Evolutionary conservation across 2,888 invertebrate genomes (phyloP), one percentile per base, ranked within the genome.

Genomic region (Tachina lurida): DNA sequence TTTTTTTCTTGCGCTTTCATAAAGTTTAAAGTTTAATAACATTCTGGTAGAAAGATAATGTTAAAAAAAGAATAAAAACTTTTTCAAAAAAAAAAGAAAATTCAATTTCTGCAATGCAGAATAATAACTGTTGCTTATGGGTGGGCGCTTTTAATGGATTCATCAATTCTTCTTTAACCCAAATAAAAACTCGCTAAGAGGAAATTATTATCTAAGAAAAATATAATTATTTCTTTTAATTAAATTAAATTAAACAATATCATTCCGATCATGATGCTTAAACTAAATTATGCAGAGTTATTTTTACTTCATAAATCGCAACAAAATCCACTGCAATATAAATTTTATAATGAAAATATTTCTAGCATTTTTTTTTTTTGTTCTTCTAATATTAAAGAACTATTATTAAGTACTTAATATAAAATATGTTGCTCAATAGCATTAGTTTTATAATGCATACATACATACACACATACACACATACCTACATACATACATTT

Each of bases 401-500:
- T 65, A 82, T 85, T 85, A 85, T 82, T 82, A 82, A 85, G 85
- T 65, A 74, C 77, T 85, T 82, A 71, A 75, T 63, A 73, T 78
- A 63, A 82, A 82, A 85, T 82, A 85, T 85, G 85, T 82, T 81
- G 63, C 70, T 78, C 74, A 63, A 74, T 78, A 47, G 63, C 68
- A 70, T 75, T 56, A 63, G 62, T 63, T 70, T 49, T 49, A 67
- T 43, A 73, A 81, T 65, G 63, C 31, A 31, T 31, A 31, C 31
- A 31, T 31, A 31, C 31, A 31, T 31, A 31, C 31, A 31, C 7
- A 31, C 31, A 31, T 7, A 31, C 31, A 31, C 0, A 31, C 31
- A 7, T 31, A 31, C 31, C 5, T 7, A 7, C 31, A 31, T 31
- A 31, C 31, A 31, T 1, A 31, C 31, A 31, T 31, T 31, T 75